A percentile compares a stretch with the other conserved stretches of the same genome.
Conservation (phyloP, 2,888 invertebrate genomes). For the Drosophila nr. medialis region DNA sequence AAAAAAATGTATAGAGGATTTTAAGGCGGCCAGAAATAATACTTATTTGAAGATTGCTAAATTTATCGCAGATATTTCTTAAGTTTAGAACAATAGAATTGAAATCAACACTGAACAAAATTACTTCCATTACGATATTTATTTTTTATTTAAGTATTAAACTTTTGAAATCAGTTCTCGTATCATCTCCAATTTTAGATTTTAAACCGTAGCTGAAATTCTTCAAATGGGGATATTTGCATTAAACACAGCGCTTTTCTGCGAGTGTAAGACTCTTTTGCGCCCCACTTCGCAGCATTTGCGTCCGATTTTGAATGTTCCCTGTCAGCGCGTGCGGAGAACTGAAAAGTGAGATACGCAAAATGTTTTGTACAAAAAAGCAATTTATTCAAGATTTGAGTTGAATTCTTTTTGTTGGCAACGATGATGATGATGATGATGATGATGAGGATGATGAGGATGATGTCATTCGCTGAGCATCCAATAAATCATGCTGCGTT, state of each 20-base stretch:
- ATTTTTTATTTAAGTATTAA: not conserved
- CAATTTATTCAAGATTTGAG: constrained; percentile 48
- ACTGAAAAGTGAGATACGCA: constrained; percentile 43
- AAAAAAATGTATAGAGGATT: not conserved
- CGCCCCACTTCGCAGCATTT: constrained; percentile 26
- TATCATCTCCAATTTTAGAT: not conserved
- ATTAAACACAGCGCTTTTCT: not conserved
- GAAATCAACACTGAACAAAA: not conserved
- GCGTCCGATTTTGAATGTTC: constrained; percentile 30
- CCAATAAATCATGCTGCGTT: constrained; percentile 68
- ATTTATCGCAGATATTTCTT: not conserved
- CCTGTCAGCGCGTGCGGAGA: constrained; percentile 31
- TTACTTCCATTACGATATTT: not conserved
- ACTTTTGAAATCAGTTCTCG: not conserved
- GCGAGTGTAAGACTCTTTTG: constrained; percentile 7
- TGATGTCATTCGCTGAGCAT: constrained; percentile 68
- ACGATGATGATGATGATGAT: constrained; percentile 26
- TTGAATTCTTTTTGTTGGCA: constrained; percentile 40
- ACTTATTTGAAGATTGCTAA: not conserved
- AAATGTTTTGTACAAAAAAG: constrained; percentile 35
- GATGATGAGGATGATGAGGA: constrained; percentile 71
- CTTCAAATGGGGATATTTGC: accelerated
- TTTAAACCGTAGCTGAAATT: not conserved
- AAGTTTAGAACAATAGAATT: not conserved
- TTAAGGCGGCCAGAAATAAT: too few relatives aligned